Evolutionary conservation across 2,888 invertebrate genomes (phyloP).

Genomic region (Cheilosia impressa): DNA sequence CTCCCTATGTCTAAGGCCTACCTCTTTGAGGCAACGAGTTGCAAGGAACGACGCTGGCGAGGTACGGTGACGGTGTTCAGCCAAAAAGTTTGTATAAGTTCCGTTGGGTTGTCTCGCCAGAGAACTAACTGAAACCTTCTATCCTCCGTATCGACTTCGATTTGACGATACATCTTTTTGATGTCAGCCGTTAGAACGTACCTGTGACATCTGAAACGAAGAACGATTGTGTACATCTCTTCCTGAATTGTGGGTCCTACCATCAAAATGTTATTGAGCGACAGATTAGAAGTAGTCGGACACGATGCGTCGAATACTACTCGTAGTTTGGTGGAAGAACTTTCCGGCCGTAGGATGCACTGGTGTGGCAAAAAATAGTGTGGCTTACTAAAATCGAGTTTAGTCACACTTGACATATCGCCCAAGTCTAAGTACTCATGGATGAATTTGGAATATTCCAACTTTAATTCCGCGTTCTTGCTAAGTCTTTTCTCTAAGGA

Average conservation of each 20-base stretch:
- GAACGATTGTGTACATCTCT: not conserved
- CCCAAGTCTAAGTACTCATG: too few relatives aligned
- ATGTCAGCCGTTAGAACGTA: not conserved
- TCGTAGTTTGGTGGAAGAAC: not conserved
- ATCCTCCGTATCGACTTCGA: not conserved
- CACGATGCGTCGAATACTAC: too few relatives aligned
- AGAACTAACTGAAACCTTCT: not conserved
- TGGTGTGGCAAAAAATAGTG: not conserved
- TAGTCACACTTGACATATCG: not conserved
- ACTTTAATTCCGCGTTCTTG: too few relatives aligned
- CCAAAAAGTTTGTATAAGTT: not conserved
- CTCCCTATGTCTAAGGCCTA: too few relatives aligned
- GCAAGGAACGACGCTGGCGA: too few relatives aligned
- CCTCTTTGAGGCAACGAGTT: too few relatives aligned
- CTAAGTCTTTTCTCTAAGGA: too few relatives aligned
- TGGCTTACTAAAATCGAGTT: not conserved
- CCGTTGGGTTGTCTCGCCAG: not conserved
- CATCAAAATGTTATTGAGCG: too few relatives aligned
- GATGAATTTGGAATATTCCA: not conserved
- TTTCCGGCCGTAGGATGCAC: not conserved
- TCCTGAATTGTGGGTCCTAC: too few relatives aligned
- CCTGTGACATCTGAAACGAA: conserved; percentile 60
- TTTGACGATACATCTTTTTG: not conserved
- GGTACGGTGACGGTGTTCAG: too few relatives aligned
- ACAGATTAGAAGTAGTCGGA: too few relatives aligned